These are phyloP conservation scores for Anthopleura xanthogrammica DNA, from an alignment of 92 coral and sea anemone genomes.

Conservation along the genomic window DNA sequence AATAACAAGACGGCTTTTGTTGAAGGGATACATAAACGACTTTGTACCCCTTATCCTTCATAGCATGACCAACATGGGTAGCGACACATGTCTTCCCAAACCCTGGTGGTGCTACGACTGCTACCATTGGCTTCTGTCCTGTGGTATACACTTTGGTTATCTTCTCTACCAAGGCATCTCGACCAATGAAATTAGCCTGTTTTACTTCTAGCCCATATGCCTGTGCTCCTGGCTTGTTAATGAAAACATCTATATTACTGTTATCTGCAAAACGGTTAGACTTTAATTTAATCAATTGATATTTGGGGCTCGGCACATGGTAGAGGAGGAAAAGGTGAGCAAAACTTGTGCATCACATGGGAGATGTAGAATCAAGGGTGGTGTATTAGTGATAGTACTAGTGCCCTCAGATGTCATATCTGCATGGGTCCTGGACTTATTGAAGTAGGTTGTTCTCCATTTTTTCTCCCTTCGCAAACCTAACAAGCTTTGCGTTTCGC, in stretches of 20 bases:
- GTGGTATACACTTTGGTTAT: neutral
- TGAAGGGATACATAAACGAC: conserved; percentile 23
- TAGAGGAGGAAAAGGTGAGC: too few species aligned
- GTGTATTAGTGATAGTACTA: too few species aligned
- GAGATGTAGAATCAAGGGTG: too few species aligned
- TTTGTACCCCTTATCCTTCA: neutral
- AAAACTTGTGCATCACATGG: too few species aligned
- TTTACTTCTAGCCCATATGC: conserved; percentile 14
- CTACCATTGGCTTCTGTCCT: conserved; percentile 18
- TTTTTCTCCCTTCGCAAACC: too few species aligned
- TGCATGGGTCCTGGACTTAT: too few species aligned
- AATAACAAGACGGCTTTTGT: conserved; percentile 5
- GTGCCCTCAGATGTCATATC: too few species aligned
- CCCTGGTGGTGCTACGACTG: conserved; percentile 42
- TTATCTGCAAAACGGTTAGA: neutral
- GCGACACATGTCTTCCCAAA: conserved; percentile 53
- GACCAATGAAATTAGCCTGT: conserved; percentile 11
- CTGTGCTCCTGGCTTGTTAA: neutral
- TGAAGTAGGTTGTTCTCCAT: too few species aligned
- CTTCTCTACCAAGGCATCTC: conserved; percentile 2
- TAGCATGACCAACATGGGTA: conserved; percentile 32
- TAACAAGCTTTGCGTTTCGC: too few species aligned
- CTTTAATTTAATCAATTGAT: neutral
- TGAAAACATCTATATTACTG: neutral
- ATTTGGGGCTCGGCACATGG: too few species aligned